Evolutionary conservation across 2,888 invertebrate genomes (phyloP), one percentile per base, ranked within the genome.

Genomic region (Tetragnatha montana): DNA sequence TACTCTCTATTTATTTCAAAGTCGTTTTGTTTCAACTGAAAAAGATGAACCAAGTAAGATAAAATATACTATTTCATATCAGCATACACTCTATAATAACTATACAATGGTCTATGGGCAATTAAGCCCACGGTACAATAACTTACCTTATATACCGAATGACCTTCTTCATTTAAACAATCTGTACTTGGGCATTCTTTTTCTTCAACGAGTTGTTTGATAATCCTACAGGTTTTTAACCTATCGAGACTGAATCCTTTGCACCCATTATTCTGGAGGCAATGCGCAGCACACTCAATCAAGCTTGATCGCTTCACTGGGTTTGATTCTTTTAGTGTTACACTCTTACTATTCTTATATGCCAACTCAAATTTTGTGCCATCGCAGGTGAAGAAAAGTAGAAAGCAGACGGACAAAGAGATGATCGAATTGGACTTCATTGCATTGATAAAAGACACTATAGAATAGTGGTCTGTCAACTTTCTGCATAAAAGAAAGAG

Each of bases 201-300:
- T 50, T 89, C 81, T 49, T 70, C 47, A 8, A 89, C 84, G 8
- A 70, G 1, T 6, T 84, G 84, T 35, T 75, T 84, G 8, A 89
- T 35, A 10, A 84, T 75, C 21, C 88, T 50, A 75, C 88, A 89
- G 12, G 70, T 84, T 49, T 51, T 60, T 6, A 19, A 49, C 19
- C 73, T 79, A 35, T 89, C 88, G 47, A 89, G 47, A 19, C 84
- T 89, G 88, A 89, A 89, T 6, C 88, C 88, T 35, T 89, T 75
- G 8, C 88, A 89, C 7, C 84, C 81, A 3, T 69, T 19, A 19
- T 70, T 84, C 70, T 74, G 60, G n/a, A 84, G 21, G 49, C 88
- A 89, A 17, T 84, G 88, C 0, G 88, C 75, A 2, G 84, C 88
- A 19, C 88, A 89, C 75, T 89, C 84, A 3, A 89, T 69, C 0